phyloP scores from a whole-genome alignment of 2,888 invertebrate genomes.

The Philereme transversata region DNA sequence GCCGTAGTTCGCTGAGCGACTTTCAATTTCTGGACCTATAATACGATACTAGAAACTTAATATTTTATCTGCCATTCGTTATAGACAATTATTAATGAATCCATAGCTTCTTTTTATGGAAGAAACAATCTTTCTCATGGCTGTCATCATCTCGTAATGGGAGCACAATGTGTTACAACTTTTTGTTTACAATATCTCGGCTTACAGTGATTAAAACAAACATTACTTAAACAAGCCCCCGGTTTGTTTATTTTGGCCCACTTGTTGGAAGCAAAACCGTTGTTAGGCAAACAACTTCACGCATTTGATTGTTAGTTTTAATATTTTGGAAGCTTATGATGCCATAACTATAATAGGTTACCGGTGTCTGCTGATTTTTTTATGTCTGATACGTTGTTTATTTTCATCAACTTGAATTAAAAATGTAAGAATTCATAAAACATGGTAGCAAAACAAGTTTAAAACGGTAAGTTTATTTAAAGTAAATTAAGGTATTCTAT shows the following conservation, averaged over 20 bases:
- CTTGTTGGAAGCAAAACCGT: slow-evolving; percentile 62
- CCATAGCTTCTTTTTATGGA: slow-evolving; percentile 30
- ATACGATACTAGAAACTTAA: too few relatives aligned
- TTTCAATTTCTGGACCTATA: too few relatives aligned
- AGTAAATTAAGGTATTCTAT: too few relatives aligned
- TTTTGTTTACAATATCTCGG: slow-evolving; percentile 60
- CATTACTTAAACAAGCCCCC: slow-evolving; percentile 47
- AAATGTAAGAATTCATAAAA: neutral
- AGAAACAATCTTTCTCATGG: slow-evolving; percentile 43
- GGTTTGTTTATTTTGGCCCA: slow-evolving; percentile 65
- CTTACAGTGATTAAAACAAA: slow-evolving; percentile 58
- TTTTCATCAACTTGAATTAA: neutral
- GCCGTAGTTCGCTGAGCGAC: too few relatives aligned
- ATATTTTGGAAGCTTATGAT: slow-evolving; percentile 34
- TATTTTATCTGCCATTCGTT: too few relatives aligned
- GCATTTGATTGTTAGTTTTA: slow-evolving; percentile 50
- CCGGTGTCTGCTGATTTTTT: too few relatives aligned
- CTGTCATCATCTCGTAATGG: slow-evolving; percentile 61
- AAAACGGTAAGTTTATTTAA: too few relatives aligned
- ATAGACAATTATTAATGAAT: slow-evolving; percentile 1
- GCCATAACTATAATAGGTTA: neutral
- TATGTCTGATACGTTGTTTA: too few relatives aligned
- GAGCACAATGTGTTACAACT: slow-evolving; percentile 55
- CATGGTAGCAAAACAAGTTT: too few relatives aligned
- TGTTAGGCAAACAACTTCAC: slow-evolving; percentile 56